Base-by-base conservation (phyloP, 2,888 invertebrate species). In the Phasia obesa region DNA sequence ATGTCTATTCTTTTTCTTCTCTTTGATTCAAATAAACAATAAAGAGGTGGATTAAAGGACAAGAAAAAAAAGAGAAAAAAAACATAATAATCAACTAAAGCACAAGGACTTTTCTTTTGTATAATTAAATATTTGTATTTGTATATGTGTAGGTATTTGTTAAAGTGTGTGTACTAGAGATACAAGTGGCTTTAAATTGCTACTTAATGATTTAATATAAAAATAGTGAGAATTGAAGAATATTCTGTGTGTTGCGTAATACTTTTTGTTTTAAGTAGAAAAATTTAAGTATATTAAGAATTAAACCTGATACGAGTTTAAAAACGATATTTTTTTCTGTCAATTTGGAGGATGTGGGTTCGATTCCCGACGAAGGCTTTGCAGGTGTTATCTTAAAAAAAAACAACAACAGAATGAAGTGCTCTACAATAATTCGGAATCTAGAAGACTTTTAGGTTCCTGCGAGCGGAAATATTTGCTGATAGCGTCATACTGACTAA, bases 41-140 rank as follows among this genome's bases (percentile, higher is more conserved):
- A 49, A 49, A 67, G 19, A 59, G 65, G 47, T 57, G 35, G 42
- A 47, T 70, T 44, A 62, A 19, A 59, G 27, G 15, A 38, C n/a
- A 35, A 1, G 35, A 35, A 35, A 11, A 35, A 11, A 13, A 7
- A n/a, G 44, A 7, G 17, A 42, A 2, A n/a, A n/a, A 42, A 47
- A 4, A 47, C 1, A 42, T n/a, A 42, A 42, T 2, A 42, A n/a
- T 49, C 0, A 23, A 23, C 23, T 13, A 15, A 23, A 5, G 15
- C 4, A 42, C 38, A 15, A 42, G 38, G n/a, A 42, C 15, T 42
- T 13, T 42, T 35, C 11, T 38, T 13, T 42, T 42, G 11, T 42
- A 42, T 42, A 2, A 42, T 42, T 42, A n/a, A 42, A 1, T 2
- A 9, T 11, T 6, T 35, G 15, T 38, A 4, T 42, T 13, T n/a